These are phyloP conservation scores for Hylia prasina DNA, from an alignment of 2,113 vertebrate species.

Conservation along the genomic window DNA sequence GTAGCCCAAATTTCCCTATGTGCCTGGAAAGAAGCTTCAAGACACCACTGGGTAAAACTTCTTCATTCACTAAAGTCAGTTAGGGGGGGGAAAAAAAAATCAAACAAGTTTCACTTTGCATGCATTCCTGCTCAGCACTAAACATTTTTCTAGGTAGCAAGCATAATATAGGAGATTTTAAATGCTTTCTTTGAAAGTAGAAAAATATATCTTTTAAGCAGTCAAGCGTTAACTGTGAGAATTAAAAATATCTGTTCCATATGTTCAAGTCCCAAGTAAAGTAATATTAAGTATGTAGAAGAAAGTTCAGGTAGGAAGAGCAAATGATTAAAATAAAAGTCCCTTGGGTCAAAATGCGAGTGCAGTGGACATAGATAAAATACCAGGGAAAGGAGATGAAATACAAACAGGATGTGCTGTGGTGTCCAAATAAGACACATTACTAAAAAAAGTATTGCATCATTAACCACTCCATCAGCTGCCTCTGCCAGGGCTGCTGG, in stretches of 20 bases:
- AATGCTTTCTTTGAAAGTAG: slow-evolving; percentile 41
- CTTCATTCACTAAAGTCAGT: background rate
- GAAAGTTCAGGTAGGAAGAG: slow-evolving; percentile 64
- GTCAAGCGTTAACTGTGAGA: slow-evolving; percentile 42
- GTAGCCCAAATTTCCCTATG: background rate
- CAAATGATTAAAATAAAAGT: slow-evolving; percentile 70
- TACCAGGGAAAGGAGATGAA: slow-evolving; percentile 57
- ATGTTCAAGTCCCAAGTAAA: slow-evolving; percentile 52
- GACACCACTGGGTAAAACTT: background rate
- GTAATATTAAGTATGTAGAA: slow-evolving; percentile 65
- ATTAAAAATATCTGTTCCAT: slow-evolving; percentile 73
- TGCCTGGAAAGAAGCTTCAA: background rate
- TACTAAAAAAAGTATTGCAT: slow-evolving; percentile 49
- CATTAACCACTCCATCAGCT: slow-evolving; percentile 53
- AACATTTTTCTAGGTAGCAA: background rate
- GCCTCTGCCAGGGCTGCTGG: background rate
- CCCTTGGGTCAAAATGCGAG: slow-evolving; percentile 37
- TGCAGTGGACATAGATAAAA: slow-evolving; percentile 57
- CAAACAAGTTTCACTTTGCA: background rate
- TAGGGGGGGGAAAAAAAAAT: background rate
- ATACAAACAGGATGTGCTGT: slow-evolving; percentile 61
- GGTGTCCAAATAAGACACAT: slow-evolving; percentile 63
- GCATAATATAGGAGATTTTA: slow-evolving; percentile 53
- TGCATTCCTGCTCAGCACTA: background rate
- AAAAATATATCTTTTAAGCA: slow-evolving; percentile 61